Base-by-base conservation (phyloP, 2,113 vertebrate genomes). In the Pteruthius melanotis region DNA sequence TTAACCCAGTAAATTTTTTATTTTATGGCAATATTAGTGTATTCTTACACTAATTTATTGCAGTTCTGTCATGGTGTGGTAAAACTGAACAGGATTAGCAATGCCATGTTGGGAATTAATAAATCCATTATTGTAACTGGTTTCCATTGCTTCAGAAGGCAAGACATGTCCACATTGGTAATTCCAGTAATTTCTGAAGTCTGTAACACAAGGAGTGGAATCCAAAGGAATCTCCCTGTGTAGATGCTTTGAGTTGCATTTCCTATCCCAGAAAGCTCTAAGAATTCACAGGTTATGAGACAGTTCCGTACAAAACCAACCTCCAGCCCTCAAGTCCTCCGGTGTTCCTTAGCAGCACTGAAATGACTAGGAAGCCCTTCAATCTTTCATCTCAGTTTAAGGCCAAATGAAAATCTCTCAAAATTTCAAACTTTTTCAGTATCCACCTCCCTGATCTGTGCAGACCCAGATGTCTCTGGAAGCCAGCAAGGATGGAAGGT, bases 121-220 rank as follows among this genome's bases (percentile, higher is more conserved):
- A 70, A 83, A 59, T 88, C 26, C 31, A 19, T 9, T 75, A 31
- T 20, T 57, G 27, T 39, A 33, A 33, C n/a, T 45, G 20, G 6
- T 65, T 92, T 65, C n/a, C 1, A 5, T 20, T 83, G 50, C 50
- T 86, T 69, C 59, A 70, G 66, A 65, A 88, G n/a, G 19, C 28
- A 42, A 59, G 24, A 13, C 44, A 22, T 0, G 0, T 44, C 53
- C 30, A 9, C 0, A 1, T n/a, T 61, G 59, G 11, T 86, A 77
- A 35, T 65, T 86, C 20, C 18, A 35, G 20, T 80, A 4, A 64
- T 45, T 56, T 65, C 2, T 53, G 9, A 45, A 37, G 30, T 50
- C 19, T 52, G 16, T 49, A 49, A 33, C 0, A 0, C 59, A n/a
- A 22, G 10, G 44, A 76, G 8, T 17, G 37, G 21, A 52, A 60